Conservation (phyloP, 2,797 vertebrate species). For the Pogoniulus pusillus region DNA sequence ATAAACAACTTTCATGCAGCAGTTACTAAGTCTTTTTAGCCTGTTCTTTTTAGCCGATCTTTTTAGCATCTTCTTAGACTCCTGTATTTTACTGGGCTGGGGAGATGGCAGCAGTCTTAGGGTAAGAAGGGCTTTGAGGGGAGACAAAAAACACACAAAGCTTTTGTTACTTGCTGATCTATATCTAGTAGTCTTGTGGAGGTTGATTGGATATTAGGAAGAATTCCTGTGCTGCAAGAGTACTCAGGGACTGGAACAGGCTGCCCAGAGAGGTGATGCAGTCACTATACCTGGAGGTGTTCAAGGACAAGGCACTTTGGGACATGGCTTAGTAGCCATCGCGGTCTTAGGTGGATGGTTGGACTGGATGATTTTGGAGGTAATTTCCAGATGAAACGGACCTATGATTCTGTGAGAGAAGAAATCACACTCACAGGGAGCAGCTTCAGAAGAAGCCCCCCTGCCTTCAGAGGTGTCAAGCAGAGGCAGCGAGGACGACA, state of each 20-base stretch:
- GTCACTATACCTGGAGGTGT: no score
- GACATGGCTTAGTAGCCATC: no score
- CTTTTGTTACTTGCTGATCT: background rate
- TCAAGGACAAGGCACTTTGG: no score
- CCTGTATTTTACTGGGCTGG: fast-evolving
- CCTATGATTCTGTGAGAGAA: background rate
- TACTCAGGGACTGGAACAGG: no score
- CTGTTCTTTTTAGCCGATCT: background rate
- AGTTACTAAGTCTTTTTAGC: background rate
- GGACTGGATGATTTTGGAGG: no score
- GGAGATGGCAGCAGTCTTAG: background rate
- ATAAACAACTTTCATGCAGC: background rate
- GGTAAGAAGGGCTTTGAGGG: background rate
- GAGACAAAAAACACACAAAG: background rate
- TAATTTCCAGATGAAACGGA: no score
- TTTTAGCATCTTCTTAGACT: background rate
- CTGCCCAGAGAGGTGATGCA: no score
- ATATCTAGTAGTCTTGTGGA: background rate
- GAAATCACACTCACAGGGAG: background rate
- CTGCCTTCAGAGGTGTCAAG: background rate
- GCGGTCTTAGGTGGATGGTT: no score
- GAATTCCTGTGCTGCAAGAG: no score
- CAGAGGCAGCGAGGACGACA: no score
- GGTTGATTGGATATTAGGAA: no score
- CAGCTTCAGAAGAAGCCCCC: background rate